These are phyloP conservation scores for Dendrophyllia cribrosa DNA, from an alignment of 64 coral and sea anemone species.

Conservation along the genomic window DNA sequence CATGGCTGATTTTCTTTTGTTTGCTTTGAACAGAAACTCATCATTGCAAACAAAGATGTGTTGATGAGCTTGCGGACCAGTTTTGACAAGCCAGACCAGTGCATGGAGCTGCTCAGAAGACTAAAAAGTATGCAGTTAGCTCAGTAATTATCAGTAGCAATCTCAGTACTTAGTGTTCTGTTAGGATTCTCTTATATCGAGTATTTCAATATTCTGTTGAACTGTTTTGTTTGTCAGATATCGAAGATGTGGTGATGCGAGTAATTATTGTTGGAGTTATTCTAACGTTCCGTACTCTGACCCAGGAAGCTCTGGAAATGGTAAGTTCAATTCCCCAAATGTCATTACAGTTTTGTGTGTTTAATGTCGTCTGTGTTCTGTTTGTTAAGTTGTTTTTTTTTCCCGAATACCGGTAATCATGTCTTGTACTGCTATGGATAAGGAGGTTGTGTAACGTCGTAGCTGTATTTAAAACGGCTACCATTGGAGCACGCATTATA, in stretches of 20 bases:
- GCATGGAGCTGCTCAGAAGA: constrained; percentile 83
- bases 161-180: too few species aligned
- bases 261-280: constrained; percentile 95
- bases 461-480: too few species aligned
- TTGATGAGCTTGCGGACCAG: constrained; percentile 68
- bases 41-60: constrained; percentile 92
- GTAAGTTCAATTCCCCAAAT: constrained; percentile 49
- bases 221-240: constrained; percentile 36
- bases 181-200: too few species aligned
- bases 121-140: constrained; percentile 78
- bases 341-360: not conserved
- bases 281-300: constrained; percentile 83
- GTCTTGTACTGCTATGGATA: too few species aligned
- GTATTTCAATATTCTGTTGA: too few species aligned
- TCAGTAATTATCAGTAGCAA: not conserved
- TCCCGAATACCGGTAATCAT: too few species aligned
- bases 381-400: too few species aligned
- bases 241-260: constrained; percentile 85
- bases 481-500: too few species aligned
- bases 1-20: not conserved
- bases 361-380: not conserved
- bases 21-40: constrained; percentile 84
- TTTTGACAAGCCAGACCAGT: constrained; percentile 97
- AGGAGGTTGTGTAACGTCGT: too few species aligned
- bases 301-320: constrained; percentile 83